phyloP scores from a whole-genome alignment of 1,140 invertebrate species.

The Drosophila malerkotliana region DNA sequence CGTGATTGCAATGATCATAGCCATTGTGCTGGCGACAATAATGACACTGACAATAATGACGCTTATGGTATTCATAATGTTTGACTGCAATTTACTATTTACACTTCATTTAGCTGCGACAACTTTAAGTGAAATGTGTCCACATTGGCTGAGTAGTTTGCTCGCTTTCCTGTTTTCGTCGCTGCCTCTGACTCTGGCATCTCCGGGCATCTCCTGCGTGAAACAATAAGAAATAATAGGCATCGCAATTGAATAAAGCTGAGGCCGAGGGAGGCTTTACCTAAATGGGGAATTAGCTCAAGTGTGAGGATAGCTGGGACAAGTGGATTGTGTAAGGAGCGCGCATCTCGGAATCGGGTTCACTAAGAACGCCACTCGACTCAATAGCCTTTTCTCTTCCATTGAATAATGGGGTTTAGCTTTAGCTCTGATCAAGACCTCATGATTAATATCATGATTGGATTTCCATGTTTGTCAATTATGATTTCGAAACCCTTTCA shows the following conservation, averaged over 20 bases:
- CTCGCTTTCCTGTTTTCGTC: slow-evolving; percentile 30
- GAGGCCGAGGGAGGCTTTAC: slow-evolving; percentile 10
- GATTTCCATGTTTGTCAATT: not conserved
- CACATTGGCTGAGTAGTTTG: slow-evolving; percentile 68
- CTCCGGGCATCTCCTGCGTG: slow-evolving; percentile 13
- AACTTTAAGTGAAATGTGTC: slow-evolving; percentile 81
- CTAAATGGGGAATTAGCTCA: slow-evolving; percentile 71
- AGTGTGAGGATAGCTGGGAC: slow-evolving; percentile 36
- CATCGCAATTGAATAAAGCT: slow-evolving; percentile 54
- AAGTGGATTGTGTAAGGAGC: slow-evolving; percentile 54
- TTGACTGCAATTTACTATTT: slow-evolving; percentile 81
- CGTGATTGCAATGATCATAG: slow-evolving; percentile 46
- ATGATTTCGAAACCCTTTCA: slow-evolving; percentile 29
- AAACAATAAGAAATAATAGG: slow-evolving; percentile 42
- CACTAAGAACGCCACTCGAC: slow-evolving; percentile 41
- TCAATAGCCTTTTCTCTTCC: slow-evolving; percentile 18
- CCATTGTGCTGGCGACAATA: not conserved
- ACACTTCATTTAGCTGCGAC: slow-evolving; percentile 80
- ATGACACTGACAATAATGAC: slow-evolving; percentile 36
- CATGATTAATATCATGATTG: not conserved
- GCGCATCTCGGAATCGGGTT: slow-evolving; percentile 30
- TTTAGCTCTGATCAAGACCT: not conserved
- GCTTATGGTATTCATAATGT: slow-evolving; percentile 74
- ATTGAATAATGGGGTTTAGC: not conserved
- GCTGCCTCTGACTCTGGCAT: slow-evolving; percentile 49